phyloP scores from a whole-genome alignment of 2,888 invertebrate species.

The Ramazzottius varieornatus region DNA sequence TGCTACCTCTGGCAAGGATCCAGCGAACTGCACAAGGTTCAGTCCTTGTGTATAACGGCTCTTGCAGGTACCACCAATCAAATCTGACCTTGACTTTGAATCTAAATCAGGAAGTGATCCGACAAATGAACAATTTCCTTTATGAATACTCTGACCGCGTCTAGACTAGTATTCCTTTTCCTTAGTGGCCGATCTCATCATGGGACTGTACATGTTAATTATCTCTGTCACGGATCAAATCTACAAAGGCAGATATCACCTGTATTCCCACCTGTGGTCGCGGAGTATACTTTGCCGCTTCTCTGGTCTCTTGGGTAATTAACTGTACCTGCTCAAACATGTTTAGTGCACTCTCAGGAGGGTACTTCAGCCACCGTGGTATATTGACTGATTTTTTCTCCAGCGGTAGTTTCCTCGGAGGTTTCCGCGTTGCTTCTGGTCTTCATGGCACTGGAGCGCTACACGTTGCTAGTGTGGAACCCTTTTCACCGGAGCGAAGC shows the following conservation, averaged over 20 bases:
- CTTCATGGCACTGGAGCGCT: not conserved
- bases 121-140: no score
- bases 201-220: not conserved
- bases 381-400: no score
- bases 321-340: no score
- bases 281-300: not conserved
- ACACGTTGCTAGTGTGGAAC: not conserved
- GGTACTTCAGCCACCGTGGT: no score
- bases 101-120: no score
- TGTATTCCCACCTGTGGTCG: not conserved
- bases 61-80: no score
- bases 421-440: not conserved
- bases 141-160: no score
- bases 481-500: not conserved
- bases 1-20: not conserved
- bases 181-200: not conserved
- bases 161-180: no score
- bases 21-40: not conserved
- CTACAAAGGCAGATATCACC: not conserved
- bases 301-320: not conserved
- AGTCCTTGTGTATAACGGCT: not conserved
- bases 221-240: not conserved
- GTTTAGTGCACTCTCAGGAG: no score
- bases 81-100: no score
- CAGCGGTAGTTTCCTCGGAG: not conserved